Evolutionary conservation across 2,113 vertebrate genomes (phyloP).

Genomic region (Callocephalon fimbriatum): DNA sequence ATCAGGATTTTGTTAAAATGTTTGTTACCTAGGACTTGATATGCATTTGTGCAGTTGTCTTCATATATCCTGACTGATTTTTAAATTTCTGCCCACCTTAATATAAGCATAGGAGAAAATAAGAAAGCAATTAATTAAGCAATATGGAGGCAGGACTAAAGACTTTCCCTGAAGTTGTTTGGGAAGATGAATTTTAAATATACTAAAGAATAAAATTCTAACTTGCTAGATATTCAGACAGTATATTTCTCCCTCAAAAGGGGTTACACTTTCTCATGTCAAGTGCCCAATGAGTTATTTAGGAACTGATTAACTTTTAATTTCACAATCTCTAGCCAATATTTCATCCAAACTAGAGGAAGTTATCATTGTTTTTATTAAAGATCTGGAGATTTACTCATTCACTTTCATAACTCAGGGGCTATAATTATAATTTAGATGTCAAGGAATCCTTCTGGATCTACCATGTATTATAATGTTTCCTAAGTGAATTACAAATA

Average conservation of each 20-base stretch:
- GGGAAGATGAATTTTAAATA: neutral
- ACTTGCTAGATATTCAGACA: neutral
- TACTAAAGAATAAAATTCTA: neutral
- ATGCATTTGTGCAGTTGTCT: neutral
- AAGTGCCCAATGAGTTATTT: neutral
- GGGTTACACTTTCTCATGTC: neutral
- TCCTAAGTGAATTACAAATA: neutral
- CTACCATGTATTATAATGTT: neutral
- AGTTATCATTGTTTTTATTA: neutral
- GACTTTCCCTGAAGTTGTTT: neutral
- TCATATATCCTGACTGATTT: neutral
- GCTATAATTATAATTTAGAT: neutral
- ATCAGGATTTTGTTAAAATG: neutral
- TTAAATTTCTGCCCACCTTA: neutral
- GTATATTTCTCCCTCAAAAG: neutral
- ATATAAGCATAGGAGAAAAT: neutral
- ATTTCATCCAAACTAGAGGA: neutral
- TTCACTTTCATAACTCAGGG: neutral
- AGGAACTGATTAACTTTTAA: neutral
- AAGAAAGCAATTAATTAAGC: neutral
- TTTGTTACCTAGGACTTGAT: neutral
- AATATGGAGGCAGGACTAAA: neutral
- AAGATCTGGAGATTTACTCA: neutral
- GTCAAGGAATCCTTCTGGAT: neutral
- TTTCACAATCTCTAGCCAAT: neutral